A percentile compares a stretch with the other conserved stretches of the same genome.
phyloP scores from a whole-genome alignment of 2,888 invertebrate species.

The Hydrotaea diabolus region DNA sequence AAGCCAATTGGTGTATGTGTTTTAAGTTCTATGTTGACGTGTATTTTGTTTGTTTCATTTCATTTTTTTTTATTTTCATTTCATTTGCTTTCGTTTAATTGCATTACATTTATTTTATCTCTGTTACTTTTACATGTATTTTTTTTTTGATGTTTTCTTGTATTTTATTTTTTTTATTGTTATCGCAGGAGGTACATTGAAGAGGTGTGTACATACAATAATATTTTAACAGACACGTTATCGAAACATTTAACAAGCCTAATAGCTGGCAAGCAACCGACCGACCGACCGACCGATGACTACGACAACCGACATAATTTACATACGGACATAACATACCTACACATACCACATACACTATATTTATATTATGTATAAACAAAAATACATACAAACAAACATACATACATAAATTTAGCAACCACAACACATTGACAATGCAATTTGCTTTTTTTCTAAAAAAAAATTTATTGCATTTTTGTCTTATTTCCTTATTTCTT shows the following conservation, averaged over 20 bases:
- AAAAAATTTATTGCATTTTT: constrained; percentile 23
- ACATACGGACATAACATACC: constrained; percentile 21
- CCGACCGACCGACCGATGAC: too few species aligned
- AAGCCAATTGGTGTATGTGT: constrained; percentile 16
- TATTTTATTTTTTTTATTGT: constrained; percentile 45
- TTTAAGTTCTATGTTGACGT: not conserved
- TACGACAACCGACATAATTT: constrained; percentile 18
- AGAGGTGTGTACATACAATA: constrained; percentile 31
- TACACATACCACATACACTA: constrained; percentile 22
- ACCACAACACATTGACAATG: constrained; percentile 38
- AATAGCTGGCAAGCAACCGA: constrained; percentile 12
- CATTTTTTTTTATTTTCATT: constrained; percentile 1
- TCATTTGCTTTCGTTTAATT: constrained; percentile 5
- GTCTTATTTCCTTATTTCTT: not conserved
- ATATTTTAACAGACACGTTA: constrained; percentile 40
- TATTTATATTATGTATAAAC: constrained; percentile 22
- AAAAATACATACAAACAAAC: constrained; percentile 24
- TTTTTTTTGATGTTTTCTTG: constrained; percentile 39
- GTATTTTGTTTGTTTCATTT: not conserved
- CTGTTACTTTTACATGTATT: not conserved
- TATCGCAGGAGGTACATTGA: constrained; percentile 42
- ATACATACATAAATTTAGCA: constrained; percentile 9
- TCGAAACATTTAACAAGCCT: constrained; percentile 11
- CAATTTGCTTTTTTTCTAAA: constrained; percentile 24
- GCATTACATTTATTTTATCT: not conserved